Evolutionary conservation across 2,113 vertebrate species (phyloP).

Genomic region (Proterorhinus semilunaris): DNA sequence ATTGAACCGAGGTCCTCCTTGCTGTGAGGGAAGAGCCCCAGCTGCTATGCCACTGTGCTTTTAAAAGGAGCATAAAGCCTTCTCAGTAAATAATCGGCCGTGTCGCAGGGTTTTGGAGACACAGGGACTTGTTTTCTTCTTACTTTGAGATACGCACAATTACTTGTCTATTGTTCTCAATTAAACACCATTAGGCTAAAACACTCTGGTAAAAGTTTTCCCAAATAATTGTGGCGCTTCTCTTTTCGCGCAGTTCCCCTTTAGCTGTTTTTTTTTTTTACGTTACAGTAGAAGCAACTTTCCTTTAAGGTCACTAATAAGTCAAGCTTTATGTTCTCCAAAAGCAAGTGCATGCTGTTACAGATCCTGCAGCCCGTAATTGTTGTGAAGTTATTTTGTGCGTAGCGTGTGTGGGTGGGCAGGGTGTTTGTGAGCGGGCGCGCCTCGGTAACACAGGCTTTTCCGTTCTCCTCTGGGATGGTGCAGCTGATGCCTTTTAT

Average conservation of each 20-base stretch:
- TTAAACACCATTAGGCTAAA: not conserved
- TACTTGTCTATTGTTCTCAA: not conserved
- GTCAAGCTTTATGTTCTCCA: not conserved
- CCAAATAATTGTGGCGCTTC: not conserved
- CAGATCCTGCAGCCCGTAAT: constrained; percentile 14
- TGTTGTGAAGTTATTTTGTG: constrained; percentile 12
- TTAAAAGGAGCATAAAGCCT: too few species aligned
- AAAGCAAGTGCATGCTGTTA: constrained; percentile 3
- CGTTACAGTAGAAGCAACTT: not conserved
- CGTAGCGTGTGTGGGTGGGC: not conserved
- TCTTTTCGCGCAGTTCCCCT: not conserved
- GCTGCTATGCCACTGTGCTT: too few species aligned
- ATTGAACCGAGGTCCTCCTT: too few species aligned
- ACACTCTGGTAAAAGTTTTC: not conserved
- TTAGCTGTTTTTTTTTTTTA: not conserved
- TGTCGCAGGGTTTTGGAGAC: not conserved
- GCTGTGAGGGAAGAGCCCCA: too few species aligned
- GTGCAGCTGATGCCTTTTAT: constrained; percentile 58
- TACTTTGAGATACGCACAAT: not conserved
- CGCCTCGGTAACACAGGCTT: not conserved
- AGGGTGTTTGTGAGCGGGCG: not conserved
- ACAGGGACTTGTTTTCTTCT: not conserved
- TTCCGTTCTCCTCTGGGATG: constrained; percentile 34
- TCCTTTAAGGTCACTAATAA: constrained; percentile 8
- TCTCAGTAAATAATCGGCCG: too few species aligned